Conservation (phyloP, 2,888 invertebrate species). For the Cenopis cana region DNA sequence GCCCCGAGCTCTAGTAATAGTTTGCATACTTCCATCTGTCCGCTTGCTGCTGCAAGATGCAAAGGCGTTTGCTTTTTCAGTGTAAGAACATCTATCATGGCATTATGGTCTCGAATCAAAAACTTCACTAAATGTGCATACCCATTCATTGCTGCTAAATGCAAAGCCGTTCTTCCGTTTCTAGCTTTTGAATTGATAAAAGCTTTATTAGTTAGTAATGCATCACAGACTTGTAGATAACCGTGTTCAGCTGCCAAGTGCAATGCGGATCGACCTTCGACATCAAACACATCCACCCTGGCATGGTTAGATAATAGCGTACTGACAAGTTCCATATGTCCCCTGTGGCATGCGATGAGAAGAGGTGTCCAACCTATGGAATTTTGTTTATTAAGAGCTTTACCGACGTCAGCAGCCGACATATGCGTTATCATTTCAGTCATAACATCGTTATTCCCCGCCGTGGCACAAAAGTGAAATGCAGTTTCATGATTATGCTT, state of each 20-base stretch:
- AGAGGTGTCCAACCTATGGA: conserved; percentile 98
- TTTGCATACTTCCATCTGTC: conserved; percentile 98
- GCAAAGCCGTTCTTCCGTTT: conserved; percentile 98
- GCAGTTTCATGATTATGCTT: conserved; percentile 96
- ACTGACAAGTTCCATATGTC: conserved; percentile 97
- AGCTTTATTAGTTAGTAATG: conserved; percentile 96
- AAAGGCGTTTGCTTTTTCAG: conserved; percentile 98
- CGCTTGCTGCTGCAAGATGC: conserved; percentile 98
- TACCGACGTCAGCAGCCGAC: conserved; percentile 95
- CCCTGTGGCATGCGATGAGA: conserved; percentile 97
- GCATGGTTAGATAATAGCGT: conserved; percentile 97
- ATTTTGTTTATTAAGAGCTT: conserved; percentile 97
- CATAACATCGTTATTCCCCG: conserved; percentile 98
- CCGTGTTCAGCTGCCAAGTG: conserved; percentile 98
- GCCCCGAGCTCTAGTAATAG: conserved; percentile 96
- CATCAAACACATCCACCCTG: conserved; percentile 99
- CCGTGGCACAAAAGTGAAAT: conserved; percentile 97
- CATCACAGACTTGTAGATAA: conserved; percentile 95
- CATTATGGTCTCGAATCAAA: conserved; percentile 97
- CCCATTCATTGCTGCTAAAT: conserved; percentile 98
- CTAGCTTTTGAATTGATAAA: conserved; percentile 99
- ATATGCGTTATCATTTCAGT: conserved; percentile 97
- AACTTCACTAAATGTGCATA: conserved; percentile 96
- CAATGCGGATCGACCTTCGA: conserved; percentile 96
- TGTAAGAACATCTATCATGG: conserved; percentile 97